These are phyloP conservation scores for Glossosoma conforme DNA, from an alignment of 1,140 invertebrate species.

Conservation along the genomic window DNA sequence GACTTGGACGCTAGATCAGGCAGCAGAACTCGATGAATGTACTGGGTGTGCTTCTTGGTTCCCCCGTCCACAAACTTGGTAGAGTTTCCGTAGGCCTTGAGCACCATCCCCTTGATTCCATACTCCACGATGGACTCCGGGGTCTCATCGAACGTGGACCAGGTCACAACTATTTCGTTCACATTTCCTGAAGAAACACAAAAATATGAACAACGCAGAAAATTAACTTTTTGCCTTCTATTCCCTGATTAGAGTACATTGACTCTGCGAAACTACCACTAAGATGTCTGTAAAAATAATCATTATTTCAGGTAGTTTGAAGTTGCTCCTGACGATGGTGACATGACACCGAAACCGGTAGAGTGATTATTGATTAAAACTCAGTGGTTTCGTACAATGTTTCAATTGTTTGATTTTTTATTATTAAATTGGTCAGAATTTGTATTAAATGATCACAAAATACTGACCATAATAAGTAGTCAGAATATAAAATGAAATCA, in stretches of 20 bases:
- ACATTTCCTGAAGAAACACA: slow-evolving; percentile 51
- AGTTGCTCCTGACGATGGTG: too few species aligned
- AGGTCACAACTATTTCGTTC: slow-evolving; percentile 78
- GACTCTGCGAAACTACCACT: neutral
- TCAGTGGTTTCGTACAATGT: too few species aligned
- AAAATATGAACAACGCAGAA: neutral
- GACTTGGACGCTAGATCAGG: slow-evolving; percentile 53
- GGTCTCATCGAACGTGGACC: slow-evolving; percentile 77
- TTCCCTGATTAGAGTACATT: neutral
- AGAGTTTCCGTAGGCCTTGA: slow-evolving; percentile 54
- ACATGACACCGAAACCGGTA: too few species aligned
- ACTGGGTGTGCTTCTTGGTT: slow-evolving; percentile 60
- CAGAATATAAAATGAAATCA: too few species aligned
- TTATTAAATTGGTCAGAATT: too few species aligned
- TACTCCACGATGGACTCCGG: slow-evolving; percentile 70
- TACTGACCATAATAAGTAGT: too few species aligned
- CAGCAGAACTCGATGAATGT: slow-evolving; percentile 71
- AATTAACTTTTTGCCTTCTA: neutral
- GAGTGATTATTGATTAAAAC: too few species aligned
- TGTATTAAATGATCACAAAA: too few species aligned
- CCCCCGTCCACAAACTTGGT: slow-evolving; percentile 78
- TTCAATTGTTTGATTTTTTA: too few species aligned
- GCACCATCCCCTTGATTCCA: slow-evolving; percentile 56
- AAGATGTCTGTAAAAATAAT: slow-evolving; percentile 7
- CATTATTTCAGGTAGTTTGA: neutral